phyloP scores from a whole-genome alignment of 2,888 invertebrate genomes.

The Saturnia pavonia region DNA sequence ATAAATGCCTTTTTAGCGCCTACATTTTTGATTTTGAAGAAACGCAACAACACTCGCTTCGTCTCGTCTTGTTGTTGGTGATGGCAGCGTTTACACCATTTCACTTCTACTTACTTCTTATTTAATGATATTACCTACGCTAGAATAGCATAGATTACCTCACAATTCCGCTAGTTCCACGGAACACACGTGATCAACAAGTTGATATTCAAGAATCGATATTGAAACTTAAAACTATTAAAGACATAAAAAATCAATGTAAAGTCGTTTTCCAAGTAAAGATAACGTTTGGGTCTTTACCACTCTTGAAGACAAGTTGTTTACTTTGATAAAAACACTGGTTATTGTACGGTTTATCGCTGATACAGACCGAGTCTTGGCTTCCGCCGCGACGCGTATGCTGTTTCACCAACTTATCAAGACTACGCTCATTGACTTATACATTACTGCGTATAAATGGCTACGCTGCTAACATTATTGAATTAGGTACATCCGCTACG shows the following conservation, averaged over 20 bases:
- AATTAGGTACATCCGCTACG: conserved; percentile 34
- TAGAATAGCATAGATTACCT: background rate
- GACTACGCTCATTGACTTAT: no score
- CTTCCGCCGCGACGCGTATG: conserved; percentile 15
- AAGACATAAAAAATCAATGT: background rate
- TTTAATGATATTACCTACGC: background rate
- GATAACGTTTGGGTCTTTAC: conserved; percentile 32
- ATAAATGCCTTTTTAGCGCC: no score
- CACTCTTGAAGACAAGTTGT: conserved; percentile 35
- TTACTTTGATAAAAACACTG: conserved; percentile 48
- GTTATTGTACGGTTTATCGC: conserved; percentile 41
- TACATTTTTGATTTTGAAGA: no score
- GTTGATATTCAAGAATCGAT: background rate
- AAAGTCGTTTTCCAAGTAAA: conserved; percentile 27
- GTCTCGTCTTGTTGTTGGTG: no score
- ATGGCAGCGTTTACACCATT: no score
- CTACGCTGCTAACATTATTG: conserved; percentile 23
- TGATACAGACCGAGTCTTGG: conserved; percentile 34
- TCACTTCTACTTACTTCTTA: no score
- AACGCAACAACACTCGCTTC: no score
- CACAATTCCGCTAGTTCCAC: background rate
- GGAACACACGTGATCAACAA: background rate
- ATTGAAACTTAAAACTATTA: background rate
- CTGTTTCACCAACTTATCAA: background rate
- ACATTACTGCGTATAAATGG: no score